Evolutionary conservation across 1,140 invertebrate genomes (phyloP), one percentile per base, ranked within the genome.

Genomic region (Drosophila rufa): DNA sequence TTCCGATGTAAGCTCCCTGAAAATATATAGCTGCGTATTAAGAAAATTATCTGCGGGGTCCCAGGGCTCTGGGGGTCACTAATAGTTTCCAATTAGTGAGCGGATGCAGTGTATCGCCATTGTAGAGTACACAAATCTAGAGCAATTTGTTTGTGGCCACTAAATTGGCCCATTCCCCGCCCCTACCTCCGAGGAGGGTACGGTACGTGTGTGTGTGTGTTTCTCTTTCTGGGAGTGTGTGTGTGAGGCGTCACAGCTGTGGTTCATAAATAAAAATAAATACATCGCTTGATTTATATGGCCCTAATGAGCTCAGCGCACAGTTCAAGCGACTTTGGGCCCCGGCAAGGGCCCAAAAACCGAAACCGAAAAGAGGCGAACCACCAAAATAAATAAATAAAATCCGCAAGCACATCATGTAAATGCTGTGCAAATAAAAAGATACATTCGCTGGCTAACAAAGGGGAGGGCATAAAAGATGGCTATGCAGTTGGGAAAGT

Each of bases 221-320:
- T 25, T 25, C 22, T 25, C 22, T 25, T 25, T 25, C 22, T 25
- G 22, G 22, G n/a, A 38, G 27, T 53, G 38, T 75, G 45, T 77
- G 80, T 86, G 82, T 56, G 71, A 77, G 84, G 51, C 68, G 77
- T 62, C 80, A 68, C 85, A 90, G 84, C 84, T 89, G 80, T 78
- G 84, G 66, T 76, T 80, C 79, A 78, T 75, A 87, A 89, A 89
- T 89, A 80, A 80, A 87, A 86, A 86, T 71, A 84, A 89, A 83
- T 80, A 80, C 73, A 87, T 80, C 68, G 65, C 77, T 80, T 84
- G 80, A 89, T 89, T 89, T 84, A 79, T 81, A 74, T 76, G 59
- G 51, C 77, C 78, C 85, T 90, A 89, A 89, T 89, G 84, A 89
- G 85, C 77, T 80, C 65, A 69, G 64, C 19, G 68, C 61, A 66